Evolutionary conservation across 2,888 invertebrate genomes (phyloP).

Genomic region (Agelastica alni): DNA sequence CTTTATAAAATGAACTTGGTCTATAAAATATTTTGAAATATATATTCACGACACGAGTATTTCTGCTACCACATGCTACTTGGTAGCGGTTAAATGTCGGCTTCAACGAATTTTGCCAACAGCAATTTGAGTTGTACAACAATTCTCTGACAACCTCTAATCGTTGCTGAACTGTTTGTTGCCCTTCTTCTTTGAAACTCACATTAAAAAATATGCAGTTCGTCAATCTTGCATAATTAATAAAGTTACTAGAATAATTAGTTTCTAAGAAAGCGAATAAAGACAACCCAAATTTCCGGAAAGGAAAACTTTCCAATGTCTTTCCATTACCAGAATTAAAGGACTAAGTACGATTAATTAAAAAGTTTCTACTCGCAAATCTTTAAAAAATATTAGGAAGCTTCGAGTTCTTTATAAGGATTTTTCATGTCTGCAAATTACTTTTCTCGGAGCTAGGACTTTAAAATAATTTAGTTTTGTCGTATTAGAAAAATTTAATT

Average conservation of each 20-base stretch:
- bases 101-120: no score
- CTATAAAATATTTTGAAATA: no score
- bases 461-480: constrained; percentile 19
- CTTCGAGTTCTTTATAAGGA: constrained; percentile 17
- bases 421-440: constrained; percentile 28
- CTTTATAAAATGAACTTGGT: no score
- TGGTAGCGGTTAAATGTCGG: no score
- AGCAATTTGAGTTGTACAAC: no score
- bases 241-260: constrained; percentile 27
- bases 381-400: constrained; percentile 25
- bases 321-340: constrained; percentile 31
- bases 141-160: no score
- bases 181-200: no score
- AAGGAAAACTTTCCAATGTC: constrained; percentile 30
- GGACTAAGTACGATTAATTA: constrained; percentile 33
- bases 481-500: constrained; percentile 5
- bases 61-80: no score
- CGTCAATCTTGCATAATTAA: constrained; percentile 16
- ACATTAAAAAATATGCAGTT: constrained; percentile 14
- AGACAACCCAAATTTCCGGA: constrained; percentile 13
- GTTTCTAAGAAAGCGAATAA: constrained; percentile 18
- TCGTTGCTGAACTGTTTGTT: no score
- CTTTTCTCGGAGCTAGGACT: constrained; percentile 15
- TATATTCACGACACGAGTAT: no score
- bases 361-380: constrained; percentile 30